Conservation (phyloP, 2,797 vertebrate species). For the Chloroceryle inda region DNA sequence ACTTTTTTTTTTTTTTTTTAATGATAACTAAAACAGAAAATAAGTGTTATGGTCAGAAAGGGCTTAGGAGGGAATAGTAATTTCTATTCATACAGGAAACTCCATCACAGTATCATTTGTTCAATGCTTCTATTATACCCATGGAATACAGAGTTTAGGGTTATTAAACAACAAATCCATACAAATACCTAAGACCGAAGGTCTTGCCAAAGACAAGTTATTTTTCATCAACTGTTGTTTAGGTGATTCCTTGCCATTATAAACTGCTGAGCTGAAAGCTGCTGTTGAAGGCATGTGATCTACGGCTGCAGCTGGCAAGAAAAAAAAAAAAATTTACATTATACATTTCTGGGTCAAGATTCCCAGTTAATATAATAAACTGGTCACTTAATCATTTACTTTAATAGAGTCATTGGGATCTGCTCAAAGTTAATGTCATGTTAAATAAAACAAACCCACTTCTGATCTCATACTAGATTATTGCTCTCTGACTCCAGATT, state of each 20-base stretch:
- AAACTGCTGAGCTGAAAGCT: conserved; percentile 15
- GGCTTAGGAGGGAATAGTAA: neutral
- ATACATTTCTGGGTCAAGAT: neutral
- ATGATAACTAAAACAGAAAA: neutral
- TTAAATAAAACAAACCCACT: neutral
- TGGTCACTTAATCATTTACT: neutral
- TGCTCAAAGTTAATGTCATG: neutral
- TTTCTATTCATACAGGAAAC: neutral
- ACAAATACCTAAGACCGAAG: conserved; percentile 76
- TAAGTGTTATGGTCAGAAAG: neutral
- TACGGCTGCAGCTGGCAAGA: conserved; percentile 41
- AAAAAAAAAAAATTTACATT: neutral
- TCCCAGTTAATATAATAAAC: neutral
- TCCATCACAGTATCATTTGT: rapidly evolving
- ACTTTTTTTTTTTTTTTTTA: neutral
- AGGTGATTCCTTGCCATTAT: conserved; percentile 80
- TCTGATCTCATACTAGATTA: neutral
- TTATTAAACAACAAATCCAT: neutral
- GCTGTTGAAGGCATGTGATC: conserved; percentile 61
- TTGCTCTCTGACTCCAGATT: neutral
- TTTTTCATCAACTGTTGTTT: conserved; percentile 75
- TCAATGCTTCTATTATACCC: neutral
- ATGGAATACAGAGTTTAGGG: neutral
- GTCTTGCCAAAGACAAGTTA: conserved; percentile 67
- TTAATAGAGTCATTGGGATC: neutral